These are phyloP conservation scores for Xenopus laevis DNA, from an alignment of 2,113 vertebrate species.

Conservation along the genomic window DNA sequence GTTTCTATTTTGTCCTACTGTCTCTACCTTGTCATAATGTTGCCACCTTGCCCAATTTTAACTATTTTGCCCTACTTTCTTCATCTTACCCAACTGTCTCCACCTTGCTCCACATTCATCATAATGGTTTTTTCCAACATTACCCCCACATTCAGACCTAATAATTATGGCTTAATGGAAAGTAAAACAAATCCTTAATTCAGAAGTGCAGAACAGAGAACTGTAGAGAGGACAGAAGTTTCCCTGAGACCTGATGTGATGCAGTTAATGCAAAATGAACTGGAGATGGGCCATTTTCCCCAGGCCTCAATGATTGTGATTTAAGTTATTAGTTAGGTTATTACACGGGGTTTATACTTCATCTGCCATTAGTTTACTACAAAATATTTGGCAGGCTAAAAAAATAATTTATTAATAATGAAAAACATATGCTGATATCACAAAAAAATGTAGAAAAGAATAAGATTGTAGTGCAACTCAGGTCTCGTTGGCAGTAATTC, in stretches of 20 bases:
- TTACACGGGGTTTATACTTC: slow-evolving; percentile 5
- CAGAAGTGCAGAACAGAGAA: no score
- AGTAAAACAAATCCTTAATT: no score
- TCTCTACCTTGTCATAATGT: no score
- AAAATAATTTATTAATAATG: slow-evolving; percentile 10
- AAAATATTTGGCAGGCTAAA: background rate
- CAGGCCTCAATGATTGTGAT: background rate
- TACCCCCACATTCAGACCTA: no score
- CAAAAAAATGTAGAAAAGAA: background rate
- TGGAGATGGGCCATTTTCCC: background rate
- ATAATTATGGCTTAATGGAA: no score
- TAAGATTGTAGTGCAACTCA: slow-evolving; percentile 8
- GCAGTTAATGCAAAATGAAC: background rate
- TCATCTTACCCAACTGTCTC: no score
- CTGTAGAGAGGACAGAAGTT: no score
- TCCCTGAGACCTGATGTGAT: background rate
- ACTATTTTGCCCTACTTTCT: no score
- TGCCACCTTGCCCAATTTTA: no score
- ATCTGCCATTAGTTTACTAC: slow-evolving; percentile 5
- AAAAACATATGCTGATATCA: slow-evolving; percentile 14
- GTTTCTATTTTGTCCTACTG: no score
- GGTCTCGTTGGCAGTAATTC: slow-evolving; percentile 9
- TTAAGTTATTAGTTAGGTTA: background rate
- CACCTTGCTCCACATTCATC: no score
- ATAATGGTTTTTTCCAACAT: no score